Evolutionary conservation across 1,140 invertebrate species (phyloP).

Genomic region (Holcopasites calliopsidis): DNA sequence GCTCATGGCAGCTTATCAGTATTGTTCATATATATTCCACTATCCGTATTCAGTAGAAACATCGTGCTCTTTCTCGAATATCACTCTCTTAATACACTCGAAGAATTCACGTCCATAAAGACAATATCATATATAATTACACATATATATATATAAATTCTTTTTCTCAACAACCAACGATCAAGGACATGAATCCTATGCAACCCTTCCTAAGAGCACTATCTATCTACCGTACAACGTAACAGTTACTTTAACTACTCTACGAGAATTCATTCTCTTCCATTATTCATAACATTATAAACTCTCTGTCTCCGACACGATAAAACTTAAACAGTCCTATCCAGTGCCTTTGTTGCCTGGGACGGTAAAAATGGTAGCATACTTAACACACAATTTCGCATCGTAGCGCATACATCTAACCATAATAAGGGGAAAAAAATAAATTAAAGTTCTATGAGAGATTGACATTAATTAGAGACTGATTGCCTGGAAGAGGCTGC

Average conservation of each 20-base stretch:
- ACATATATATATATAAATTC: constrained; percentile 39
- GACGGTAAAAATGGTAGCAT: constrained; percentile 47
- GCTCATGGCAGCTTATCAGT: constrained; percentile 64
- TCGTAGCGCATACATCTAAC: constrained; percentile 55
- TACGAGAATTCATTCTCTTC: constrained; percentile 66
- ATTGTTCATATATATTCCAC: constrained; percentile 62
- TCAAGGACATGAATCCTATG: constrained; percentile 21
- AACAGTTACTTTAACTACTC: constrained; percentile 67
- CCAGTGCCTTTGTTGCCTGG: constrained; percentile 71
- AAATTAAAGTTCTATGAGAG: constrained; percentile 76
- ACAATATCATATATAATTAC: constrained; percentile 39
- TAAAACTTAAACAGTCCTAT: constrained; percentile 67
- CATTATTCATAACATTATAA: constrained; percentile 67
- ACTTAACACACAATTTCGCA: constrained; percentile 60
- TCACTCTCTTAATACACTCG: constrained; percentile 21
- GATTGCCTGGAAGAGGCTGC: constrained; percentile 71
- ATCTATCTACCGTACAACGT: constrained; percentile 46
- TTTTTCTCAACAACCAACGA: constrained; percentile 43
- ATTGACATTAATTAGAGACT: constrained; percentile 77
- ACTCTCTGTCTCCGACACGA: constrained; percentile 66
- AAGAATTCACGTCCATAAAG: constrained; percentile 28
- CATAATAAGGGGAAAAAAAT: constrained; percentile 70
- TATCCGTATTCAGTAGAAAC: constrained; percentile 57
- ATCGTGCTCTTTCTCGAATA: constrained; percentile 41
- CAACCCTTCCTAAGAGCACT: constrained; percentile 38